Base-by-base conservation (phyloP, 2,888 invertebrate species). In the Amblyjoppa fuscipennis region DNA sequence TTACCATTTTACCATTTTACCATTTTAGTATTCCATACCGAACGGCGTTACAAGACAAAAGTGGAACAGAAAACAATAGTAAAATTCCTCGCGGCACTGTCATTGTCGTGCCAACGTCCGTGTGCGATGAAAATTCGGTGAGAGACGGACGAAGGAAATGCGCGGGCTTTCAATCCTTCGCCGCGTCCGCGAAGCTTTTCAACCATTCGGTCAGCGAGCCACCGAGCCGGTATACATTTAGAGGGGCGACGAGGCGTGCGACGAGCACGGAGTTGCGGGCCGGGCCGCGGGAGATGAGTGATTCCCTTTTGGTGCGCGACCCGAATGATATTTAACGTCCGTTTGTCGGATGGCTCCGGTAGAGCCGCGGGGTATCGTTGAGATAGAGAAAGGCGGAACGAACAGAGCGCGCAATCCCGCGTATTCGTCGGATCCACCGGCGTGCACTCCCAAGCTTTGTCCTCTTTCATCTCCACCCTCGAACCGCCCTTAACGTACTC, bases 261-360 rank as follows among this genome's bases (percentile, higher is more conserved):
- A 31, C 71, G 83, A 68, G 49, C 16, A 56, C 41, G 76, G 61
- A 68, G 53, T 31, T 34, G 79, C 71, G 68, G 68, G 38, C 38
- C 49, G 83, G 13, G 11, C 13, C 76, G 68, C 84, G 87, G 84
- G 83, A 85, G 85, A 88, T 89, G 89, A 86, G 85, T 85, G 85
- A 89, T 88, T 87, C 85, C 85, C 81, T 83, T 73, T 83, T 80
- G 85, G 80, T 85, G 84, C 83, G 87, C 76, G 87, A 86, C 76
- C 84, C 81, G 85, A 88, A 85, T 88, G 88, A 87, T 89, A 88
- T 88, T 89, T 90, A 87, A 85, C 86, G 86, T 84, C 84, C 87
- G 87, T 88, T 88, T 87, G 87, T 86, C 74, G 81, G 81, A 45
- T 16, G 16, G 78, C 69, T 64, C 28, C 80, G 74, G 34, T 61